These are phyloP conservation scores for Aquatica leii DNA, from an alignment of 2,888 invertebrate genomes.

Conservation along the genomic window DNA sequence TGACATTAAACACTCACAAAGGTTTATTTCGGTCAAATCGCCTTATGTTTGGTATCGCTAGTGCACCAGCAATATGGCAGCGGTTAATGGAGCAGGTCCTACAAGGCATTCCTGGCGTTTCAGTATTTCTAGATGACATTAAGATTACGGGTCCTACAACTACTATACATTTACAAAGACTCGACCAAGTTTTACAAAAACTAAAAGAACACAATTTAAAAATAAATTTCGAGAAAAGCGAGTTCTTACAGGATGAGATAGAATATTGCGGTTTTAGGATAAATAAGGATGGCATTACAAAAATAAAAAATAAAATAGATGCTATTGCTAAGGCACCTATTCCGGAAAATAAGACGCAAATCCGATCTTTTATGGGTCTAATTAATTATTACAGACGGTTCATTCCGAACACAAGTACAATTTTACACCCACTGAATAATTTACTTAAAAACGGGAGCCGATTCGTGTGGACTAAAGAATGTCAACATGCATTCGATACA, in stretches of 20 bases:
- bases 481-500: background rate
- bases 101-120: background rate
- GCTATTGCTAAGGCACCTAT: background rate
- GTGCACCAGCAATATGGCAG: too few relatives aligned
- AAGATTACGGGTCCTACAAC: background rate
- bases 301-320: background rate
- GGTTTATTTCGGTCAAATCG: conserved; percentile 11
- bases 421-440: background rate
- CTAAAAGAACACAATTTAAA: too few relatives aligned
- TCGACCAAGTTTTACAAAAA: background rate
- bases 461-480: conserved; percentile 7
- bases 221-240: conserved; percentile 4
- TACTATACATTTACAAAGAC: background rate
- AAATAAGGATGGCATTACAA: background rate
- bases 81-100: too few relatives aligned
- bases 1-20: conserved; percentile 14
- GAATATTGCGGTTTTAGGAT: too few relatives aligned
- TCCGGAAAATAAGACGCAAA: conserved; percentile 10
- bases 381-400: too few relatives aligned
- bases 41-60: too few relatives aligned
- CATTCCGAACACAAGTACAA: too few relatives aligned
- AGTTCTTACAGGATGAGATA: too few relatives aligned
- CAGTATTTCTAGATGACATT: conserved; percentile 13
- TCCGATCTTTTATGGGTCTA: too few relatives aligned
- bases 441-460: background rate